A percentile compares a stretch with the other conserved stretches of the same genome.
phyloP scores from a whole-genome alignment of 2,888 invertebrate genomes.

The Marronus borbonicus region DNA sequence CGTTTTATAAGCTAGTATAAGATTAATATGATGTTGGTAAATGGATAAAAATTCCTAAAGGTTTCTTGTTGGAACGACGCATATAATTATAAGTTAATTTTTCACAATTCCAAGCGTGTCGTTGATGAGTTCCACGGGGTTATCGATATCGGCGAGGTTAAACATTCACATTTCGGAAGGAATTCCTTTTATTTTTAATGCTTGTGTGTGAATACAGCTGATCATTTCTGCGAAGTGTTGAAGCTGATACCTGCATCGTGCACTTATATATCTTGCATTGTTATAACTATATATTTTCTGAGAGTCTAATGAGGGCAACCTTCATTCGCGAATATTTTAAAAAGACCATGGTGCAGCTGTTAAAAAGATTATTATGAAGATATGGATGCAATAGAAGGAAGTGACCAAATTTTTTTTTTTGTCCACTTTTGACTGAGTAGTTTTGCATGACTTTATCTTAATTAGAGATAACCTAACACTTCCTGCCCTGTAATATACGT shows the following conservation, averaged over 20 bases:
- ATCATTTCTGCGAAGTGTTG: neutral
- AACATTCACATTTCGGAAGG: slow-evolving; percentile 13
- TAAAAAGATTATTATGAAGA: too few relatives aligned
- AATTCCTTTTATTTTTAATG: neutral
- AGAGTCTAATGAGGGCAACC: too few relatives aligned
- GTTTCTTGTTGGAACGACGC: neutral
- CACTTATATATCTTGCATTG: too few relatives aligned
- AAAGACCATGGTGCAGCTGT: too few relatives aligned
- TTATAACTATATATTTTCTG: too few relatives aligned
- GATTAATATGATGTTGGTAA: slow-evolving; percentile 16
- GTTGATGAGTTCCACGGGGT: neutral
- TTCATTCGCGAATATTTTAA: too few relatives aligned
- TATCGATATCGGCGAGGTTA: slow-evolving; percentile 10
- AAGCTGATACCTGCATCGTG: neutral
- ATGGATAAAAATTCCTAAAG: slow-evolving; percentile 7
- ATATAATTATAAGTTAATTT: slow-evolving; percentile 16
- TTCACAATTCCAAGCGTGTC: neutral
- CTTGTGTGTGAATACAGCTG: neutral
- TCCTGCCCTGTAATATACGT: too few relatives aligned
- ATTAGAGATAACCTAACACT: too few relatives aligned
- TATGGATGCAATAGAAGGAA: too few relatives aligned
- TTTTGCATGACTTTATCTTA: too few relatives aligned
- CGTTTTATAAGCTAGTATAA: neutral
- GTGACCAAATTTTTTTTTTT: too few relatives aligned
- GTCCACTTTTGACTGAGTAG: too few relatives aligned